Evolutionary conservation across 2,113 vertebrate genomes (phyloP).

Genomic region (Orcinus orca): DNA sequence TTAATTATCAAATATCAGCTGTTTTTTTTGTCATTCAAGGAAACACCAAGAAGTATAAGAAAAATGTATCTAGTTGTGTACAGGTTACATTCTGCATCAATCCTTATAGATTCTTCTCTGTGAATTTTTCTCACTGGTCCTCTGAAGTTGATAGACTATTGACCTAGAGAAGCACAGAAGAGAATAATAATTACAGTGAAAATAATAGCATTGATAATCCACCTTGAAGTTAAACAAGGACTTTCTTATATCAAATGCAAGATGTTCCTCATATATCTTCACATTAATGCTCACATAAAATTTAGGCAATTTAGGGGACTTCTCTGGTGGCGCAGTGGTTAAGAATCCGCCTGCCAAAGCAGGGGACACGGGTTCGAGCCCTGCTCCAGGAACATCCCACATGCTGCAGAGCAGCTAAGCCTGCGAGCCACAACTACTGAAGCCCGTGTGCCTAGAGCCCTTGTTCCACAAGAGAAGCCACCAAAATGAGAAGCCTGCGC

Average conservation of each 20-base stretch:
- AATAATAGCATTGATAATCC: conserved; percentile 14
- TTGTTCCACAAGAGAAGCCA: no score
- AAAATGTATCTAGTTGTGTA: not conserved
- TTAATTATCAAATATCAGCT: not conserved
- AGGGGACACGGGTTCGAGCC: no score
- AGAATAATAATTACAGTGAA: conserved; percentile 52
- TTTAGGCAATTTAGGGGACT: not conserved
- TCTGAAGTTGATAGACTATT: conserved; percentile 41
- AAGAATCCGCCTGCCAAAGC: no score
- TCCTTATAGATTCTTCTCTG: not conserved
- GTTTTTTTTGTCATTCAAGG: not conserved
- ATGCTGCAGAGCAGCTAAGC: no score
- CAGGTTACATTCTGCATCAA: not conserved
- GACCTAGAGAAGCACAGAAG: conserved; percentile 27
- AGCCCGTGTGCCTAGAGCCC: no score
- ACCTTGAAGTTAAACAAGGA: conserved; percentile 25
- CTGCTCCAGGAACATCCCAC: no score
- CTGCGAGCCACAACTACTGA: no score
- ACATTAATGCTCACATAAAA: conserved; percentile 32
- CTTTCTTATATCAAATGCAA: conserved; percentile 20
- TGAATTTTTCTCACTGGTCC: not conserved
- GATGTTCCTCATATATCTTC: not conserved
- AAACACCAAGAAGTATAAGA: not conserved
- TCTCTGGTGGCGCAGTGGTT: no score
- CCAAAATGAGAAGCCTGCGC: no score